A percentile compares a stretch with the other conserved stretches of the same genome.
Conservation (phyloP, 2,888 invertebrate species). For the Matsumyia berberina region DNA sequence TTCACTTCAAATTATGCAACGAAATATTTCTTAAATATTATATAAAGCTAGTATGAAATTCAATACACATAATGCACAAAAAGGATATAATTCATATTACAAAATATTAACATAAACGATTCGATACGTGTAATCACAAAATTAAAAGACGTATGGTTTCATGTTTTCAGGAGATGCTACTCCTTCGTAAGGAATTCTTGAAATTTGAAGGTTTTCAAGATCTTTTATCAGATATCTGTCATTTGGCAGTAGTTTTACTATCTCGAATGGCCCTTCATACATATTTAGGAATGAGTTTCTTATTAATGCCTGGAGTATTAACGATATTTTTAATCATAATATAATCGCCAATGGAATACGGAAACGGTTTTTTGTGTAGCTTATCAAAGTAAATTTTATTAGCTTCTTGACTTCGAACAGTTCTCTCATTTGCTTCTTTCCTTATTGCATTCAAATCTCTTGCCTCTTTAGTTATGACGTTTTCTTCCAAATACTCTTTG, state of each 20-base stretch:
- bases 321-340: constrained; percentile 76
- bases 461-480: constrained; percentile 3
- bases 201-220: constrained; percentile 77
- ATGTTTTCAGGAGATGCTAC: constrained; percentile 39
- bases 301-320: constrained; percentile 70
- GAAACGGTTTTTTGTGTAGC: constrained; percentile 69
- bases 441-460: constrained; percentile 16
- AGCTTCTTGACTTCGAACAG: constrained; percentile 73
- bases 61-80: too few relatives aligned
- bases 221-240: constrained; percentile 75
- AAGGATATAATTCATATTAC: too few relatives aligned
- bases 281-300: constrained; percentile 77
- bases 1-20: too few relatives aligned
- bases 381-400: constrained; percentile 71
- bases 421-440: constrained; percentile 55
- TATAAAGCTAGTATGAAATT: too few relatives aligned
- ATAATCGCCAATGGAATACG: constrained; percentile 59
- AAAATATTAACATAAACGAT: too few relatives aligned
- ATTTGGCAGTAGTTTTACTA: constrained; percentile 66
- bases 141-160: constrained; percentile 26
- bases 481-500: constrained; percentile 32
- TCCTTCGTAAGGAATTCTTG: constrained; percentile 65
- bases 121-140: background rate
- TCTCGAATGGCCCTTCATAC: constrained; percentile 76
- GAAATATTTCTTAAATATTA: too few relatives aligned